Evolutionary conservation across 2,797 vertebrate species (phyloP), one percentile per base, ranked within the genome.

Genomic region (Urosaurus nigricauda): DNA sequence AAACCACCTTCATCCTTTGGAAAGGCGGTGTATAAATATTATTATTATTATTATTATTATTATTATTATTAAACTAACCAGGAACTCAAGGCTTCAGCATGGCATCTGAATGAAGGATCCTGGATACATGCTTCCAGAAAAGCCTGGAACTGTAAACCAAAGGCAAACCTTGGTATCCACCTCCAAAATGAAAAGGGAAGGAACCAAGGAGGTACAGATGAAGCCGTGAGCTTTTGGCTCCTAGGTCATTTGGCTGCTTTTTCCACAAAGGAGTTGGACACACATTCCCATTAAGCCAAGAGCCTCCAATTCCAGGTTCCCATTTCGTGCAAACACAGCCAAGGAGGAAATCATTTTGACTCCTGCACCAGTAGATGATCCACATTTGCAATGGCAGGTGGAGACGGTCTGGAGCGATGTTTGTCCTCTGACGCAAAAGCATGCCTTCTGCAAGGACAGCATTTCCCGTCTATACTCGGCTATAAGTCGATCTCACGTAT

Each of bases 401-500:
- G 47, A 29, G 24, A 43, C 5, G 47, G 21, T 19, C 47, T 53
- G 77, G 19, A 75, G 60, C 11, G 4, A 29, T 2, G 16, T 58
- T 80, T 58, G 79, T 75, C 78, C 86, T 80, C 91, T 81, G 87
- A 1, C 29, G 35, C 63, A 7, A 58, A 32, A 0, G 53, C 87
- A 77, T 90, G 43, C 3, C 26, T 87, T 40, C 88, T 9, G 90
- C 51, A 7, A 60, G 90, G 92, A 80, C 73, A 83, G 87, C 68
- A 35, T 37, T 80, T n/a, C n/a, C n/a, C n/a, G n/a, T n/a, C n/a
- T n/a, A n/a, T n/a, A n/a, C n/a, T n/a, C n/a, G n/a, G n/a, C n/a
- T n/a, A n/a, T n/a, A n/a, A n/a, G n/a, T n/a, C n/a, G n/a, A n/a
- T n/a, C n/a, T n/a, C n/a, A n/a, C n/a, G n/a, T n/a, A n/a, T n/a